Conservation (phyloP, 2,797 vertebrate genomes). For the Epinephelus awoara region DNA sequence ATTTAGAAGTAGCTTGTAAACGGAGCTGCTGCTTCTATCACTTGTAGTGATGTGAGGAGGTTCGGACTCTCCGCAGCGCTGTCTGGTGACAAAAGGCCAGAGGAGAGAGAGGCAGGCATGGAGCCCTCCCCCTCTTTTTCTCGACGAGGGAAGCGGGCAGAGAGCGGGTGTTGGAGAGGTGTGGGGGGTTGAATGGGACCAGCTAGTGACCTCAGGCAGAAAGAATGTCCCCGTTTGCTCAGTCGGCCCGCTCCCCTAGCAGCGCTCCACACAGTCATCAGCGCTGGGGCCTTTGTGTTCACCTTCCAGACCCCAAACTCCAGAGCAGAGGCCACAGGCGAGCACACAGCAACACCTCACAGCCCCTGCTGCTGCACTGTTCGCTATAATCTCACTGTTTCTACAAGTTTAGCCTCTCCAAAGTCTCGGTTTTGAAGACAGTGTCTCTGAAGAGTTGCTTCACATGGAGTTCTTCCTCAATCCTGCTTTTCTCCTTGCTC, state of each 20-base stretch:
- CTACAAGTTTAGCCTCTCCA: slow-evolving; percentile 51
- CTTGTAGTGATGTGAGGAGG: slow-evolving; percentile 44
- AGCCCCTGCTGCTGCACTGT: slow-evolving; percentile 62
- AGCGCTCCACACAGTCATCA: slow-evolving; percentile 82
- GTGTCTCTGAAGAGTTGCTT: slow-evolving; percentile 45
- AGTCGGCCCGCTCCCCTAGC: slow-evolving; percentile 86
- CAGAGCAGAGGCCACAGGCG: slow-evolving; percentile 79
- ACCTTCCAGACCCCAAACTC: slow-evolving; percentile 79
- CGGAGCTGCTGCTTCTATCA: slow-evolving; percentile 22
- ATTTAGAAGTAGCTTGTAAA: slow-evolving; percentile 11
- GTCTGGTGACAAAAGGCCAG: slow-evolving; percentile 86
- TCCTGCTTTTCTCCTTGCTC: slow-evolving; percentile 53
- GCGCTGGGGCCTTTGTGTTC: slow-evolving; percentile 78
- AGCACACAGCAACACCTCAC: slow-evolving; percentile 74
- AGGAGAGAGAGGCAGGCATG: slow-evolving; percentile 72
- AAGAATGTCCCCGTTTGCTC: slow-evolving; percentile 97
- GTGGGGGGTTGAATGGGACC: slow-evolving; percentile 92
- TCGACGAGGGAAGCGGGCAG: slow-evolving; percentile 69
- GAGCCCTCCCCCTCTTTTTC: slow-evolving; percentile 83
- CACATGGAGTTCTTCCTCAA: slow-evolving; percentile 44
- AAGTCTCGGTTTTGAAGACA: slow-evolving; percentile 36
- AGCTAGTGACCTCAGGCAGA: slow-evolving; percentile 95
- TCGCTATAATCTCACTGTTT: slow-evolving; percentile 59
- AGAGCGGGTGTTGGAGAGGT: slow-evolving; percentile 80
- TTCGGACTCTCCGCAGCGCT: slow-evolving; percentile 53